Percentiles rank a stretch among this genome's conserved stretches.
These are phyloP conservation scores for Melopsittacus undulatus DNA, from an alignment of 2,797 vertebrate genomes.

Conservation along the genomic window DNA sequence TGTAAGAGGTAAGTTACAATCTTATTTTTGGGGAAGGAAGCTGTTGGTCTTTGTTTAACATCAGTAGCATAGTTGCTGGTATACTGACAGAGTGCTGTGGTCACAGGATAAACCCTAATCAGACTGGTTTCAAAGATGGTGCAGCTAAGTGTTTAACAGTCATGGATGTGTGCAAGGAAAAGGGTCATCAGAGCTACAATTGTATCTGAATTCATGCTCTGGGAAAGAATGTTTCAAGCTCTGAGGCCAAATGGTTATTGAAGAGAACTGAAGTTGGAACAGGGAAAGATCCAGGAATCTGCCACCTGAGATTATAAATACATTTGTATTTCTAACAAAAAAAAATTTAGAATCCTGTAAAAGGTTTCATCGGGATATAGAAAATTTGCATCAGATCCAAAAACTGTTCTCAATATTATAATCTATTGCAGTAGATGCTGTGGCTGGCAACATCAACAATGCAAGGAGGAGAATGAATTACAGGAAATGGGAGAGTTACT, in stretches of 20 bases:
- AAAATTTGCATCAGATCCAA: constrained; percentile 2
- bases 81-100: not conserved
- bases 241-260: not conserved
- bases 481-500: not conserved
- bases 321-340: not conserved
- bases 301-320: not conserved
- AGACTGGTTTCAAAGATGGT: not conserved
- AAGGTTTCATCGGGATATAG: not conserved
- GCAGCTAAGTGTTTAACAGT: not conserved
- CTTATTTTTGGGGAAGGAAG: not conserved
- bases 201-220: not conserved
- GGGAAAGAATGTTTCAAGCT: not conserved
- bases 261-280: not conserved
- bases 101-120: not conserved
- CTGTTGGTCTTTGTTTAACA: not conserved
- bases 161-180: not conserved
- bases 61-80: not conserved
- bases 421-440: not conserved
- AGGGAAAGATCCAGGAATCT: not conserved
- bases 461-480: constrained; percentile 13
- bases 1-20: not conserved
- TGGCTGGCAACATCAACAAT: constrained; percentile 8
- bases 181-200: not conserved
- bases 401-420: not conserved
- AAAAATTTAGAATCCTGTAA: not conserved